Evolutionary conservation across 2,888 invertebrate species (phyloP).

Genomic region (Harmothoe impar): DNA sequence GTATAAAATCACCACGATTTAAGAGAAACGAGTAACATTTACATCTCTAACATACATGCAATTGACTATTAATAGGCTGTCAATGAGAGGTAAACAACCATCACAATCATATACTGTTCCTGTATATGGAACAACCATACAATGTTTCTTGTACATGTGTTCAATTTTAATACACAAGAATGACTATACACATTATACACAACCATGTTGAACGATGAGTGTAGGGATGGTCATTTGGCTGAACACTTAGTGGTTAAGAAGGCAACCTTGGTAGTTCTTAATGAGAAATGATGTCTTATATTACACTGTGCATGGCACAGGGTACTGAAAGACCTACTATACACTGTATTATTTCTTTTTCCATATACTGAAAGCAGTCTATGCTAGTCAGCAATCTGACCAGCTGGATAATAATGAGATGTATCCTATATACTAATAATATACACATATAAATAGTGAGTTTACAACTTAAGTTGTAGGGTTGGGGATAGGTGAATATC

Average conservation of each 20-base stretch:
- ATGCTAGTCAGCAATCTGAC: not conserved
- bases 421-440: too few species aligned
- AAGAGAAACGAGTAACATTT: too few species aligned
- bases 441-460: not conserved
- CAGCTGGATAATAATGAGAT: not conserved
- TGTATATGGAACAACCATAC: too few species aligned
- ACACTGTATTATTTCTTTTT: not conserved
- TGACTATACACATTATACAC: not conserved
- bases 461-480: not conserved
- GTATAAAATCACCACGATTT: too few species aligned
- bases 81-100: too few species aligned
- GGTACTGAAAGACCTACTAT: not conserved
- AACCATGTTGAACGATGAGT: conserved; percentile 21
- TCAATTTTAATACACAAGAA: too few species aligned
- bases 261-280: not conserved
- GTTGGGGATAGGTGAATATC: not conserved
- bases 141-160: too few species aligned
- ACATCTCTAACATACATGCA: too few species aligned
- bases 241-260: conserved; percentile 27
- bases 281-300: conserved; percentile 20
- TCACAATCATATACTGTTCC: too few species aligned
- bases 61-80: too few species aligned
- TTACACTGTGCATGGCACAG: not conserved
- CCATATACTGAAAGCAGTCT: not conserved
- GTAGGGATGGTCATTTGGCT: not conserved